These are phyloP conservation scores for Synergus itoensis DNA, from an alignment of 2,888 invertebrate genomes.

Conservation along the genomic window DNA sequence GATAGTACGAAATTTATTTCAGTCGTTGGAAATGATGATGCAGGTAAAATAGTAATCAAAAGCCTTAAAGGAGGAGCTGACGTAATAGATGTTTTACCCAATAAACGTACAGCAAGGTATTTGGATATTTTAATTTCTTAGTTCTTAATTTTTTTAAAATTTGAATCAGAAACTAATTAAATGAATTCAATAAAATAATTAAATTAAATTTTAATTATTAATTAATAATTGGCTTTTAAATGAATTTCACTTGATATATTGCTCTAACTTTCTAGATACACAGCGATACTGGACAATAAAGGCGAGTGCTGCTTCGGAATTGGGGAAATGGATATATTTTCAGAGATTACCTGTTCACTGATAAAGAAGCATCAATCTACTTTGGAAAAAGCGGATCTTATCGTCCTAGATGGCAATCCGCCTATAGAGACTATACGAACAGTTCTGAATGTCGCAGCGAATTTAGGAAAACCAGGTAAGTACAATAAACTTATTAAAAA, in stretches of 20 bases:
- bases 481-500: slow-evolving; percentile 44
- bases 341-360: slow-evolving; percentile 83
- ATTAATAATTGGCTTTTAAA: not conserved
- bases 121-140: not conserved
- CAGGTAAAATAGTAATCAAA: slow-evolving; percentile 66
- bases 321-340: slow-evolving; percentile 91
- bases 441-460: slow-evolving; percentile 82
- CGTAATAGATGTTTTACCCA: slow-evolving; percentile 61
- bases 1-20: slow-evolving; percentile 71
- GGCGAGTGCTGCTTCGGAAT: slow-evolving; percentile 91
- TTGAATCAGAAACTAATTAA: no score
- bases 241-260: slow-evolving; percentile 8
- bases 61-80: slow-evolving; percentile 64
- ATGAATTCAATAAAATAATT: no score
- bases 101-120: slow-evolving; percentile 70
- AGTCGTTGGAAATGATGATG: slow-evolving; percentile 71
- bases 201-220: no score
- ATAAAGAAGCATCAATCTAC: slow-evolving; percentile 81
- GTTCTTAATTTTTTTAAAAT: not conserved
- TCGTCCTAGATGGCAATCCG: slow-evolving; percentile 93
- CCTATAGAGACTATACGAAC: slow-evolving; percentile 84
- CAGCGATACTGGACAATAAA: slow-evolving; percentile 84
- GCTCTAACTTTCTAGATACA: slow-evolving; percentile 84
- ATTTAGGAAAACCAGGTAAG: slow-evolving; percentile 85
- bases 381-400: slow-evolving; percentile 84